Base-by-base conservation (phyloP, 1,140 invertebrate genomes). In the Littorina saxatilis region DNA sequence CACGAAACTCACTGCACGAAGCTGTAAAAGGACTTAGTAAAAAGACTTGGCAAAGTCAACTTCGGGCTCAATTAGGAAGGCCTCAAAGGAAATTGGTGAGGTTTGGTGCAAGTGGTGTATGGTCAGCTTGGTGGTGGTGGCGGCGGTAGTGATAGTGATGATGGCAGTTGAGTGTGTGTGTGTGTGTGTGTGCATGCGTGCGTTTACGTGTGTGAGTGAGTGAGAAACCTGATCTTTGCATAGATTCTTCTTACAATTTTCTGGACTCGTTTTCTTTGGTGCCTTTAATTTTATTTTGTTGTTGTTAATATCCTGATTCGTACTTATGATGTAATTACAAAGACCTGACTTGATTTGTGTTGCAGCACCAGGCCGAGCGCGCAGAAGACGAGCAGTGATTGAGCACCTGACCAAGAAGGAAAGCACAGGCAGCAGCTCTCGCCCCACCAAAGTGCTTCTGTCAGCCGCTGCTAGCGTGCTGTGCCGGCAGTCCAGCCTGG, bases 371-470 rank as follows among this genome's bases (percentile, higher is more conserved):
- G 76, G 76, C 11, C 17, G 76, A 61, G 76, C 55, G 13, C 52
- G 55, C 17, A 63, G 76, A 40, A 32, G 76, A 13, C 50, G 58
- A 27, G 55, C 32, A 17, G 29, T 78, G 37, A 40, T 78, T 15
- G 76, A 78, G 55, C 58, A 78, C 58, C 39, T 78, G 35, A 40
- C 4, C 55, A 63, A 32, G 52, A 23, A 58, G 39, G 43, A 39
- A 66, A 40, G n/a, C 58, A 40, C 55, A 2, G 0, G 35, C 20
- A 37, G 17, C 23, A 63, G 13, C n/a, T 20, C 23, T 29, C n/a
- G 20, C 32, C 27, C 47, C 58, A 7, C n/a, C 29, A n/a, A 11
- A 15, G 35, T 5, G 27, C 32, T 23, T 27, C 13, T 23, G 29
- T 37, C 29, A 29, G 61, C 35, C 35, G 27, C 50, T 1, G 35